These are phyloP conservation scores for Actinopyga echinites DNA, from an alignment of 53 echinoderm and acorn worm genomes.

Conservation along the genomic window DNA sequence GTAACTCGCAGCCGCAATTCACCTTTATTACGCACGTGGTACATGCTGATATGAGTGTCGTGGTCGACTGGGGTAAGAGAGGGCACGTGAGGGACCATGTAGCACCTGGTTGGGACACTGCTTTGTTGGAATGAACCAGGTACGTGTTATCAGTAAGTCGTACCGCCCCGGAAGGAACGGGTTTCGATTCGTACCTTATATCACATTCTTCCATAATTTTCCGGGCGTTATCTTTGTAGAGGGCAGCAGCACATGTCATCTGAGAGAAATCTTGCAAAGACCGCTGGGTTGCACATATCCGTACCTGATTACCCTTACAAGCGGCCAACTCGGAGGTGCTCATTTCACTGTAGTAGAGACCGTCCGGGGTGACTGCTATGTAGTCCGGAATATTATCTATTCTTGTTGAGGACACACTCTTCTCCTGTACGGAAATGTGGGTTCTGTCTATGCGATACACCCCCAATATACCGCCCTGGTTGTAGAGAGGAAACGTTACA, in stretches of 20 bases:
- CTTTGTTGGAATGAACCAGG: background rate
- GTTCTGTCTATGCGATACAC: background rate
- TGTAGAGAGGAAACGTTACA: background rate
- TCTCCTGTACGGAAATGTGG: background rate
- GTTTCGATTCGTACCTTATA: background rate
- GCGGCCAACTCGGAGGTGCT: background rate
- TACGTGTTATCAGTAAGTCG: background rate
- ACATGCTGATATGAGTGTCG: background rate
- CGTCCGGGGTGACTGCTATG: background rate
- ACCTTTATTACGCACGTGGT: background rate
- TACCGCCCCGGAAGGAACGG: background rate
- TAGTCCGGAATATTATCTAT: background rate
- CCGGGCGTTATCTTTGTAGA: background rate
- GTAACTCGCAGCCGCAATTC: background rate
- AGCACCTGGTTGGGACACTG: background rate
- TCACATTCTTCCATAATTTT: background rate
- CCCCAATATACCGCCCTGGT: background rate
- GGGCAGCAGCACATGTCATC: background rate
- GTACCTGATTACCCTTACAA: background rate
- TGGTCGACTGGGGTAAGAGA: background rate
- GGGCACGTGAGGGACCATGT: background rate
- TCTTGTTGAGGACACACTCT: background rate
- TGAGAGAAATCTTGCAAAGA: background rate
- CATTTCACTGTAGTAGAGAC: background rate
- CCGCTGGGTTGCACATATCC: background rate